Percentiles rank a stretch among this genome's conserved stretches.
These are phyloP conservation scores for Pluvianellus socialis DNA, from an alignment of 2,113 vertebrate genomes.

Conservation along the genomic window DNA sequence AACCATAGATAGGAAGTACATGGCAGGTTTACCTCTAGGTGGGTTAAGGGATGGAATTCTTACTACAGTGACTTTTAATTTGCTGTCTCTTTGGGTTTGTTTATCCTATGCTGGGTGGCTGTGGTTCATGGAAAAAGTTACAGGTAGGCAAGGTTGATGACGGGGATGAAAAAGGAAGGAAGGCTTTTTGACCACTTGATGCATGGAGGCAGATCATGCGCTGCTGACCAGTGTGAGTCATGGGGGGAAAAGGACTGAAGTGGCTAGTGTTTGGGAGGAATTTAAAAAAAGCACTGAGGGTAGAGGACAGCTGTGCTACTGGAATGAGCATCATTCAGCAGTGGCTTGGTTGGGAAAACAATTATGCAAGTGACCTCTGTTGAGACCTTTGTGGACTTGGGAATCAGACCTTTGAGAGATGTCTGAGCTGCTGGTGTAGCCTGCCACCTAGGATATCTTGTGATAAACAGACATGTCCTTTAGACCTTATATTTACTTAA, in stretches of 20 bases:
- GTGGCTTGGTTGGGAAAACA: constrained; percentile 23
- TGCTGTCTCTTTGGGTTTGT: neutral
- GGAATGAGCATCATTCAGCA: neutral
- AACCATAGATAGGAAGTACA: neutral
- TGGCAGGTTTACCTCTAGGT: neutral
- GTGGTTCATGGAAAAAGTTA: constrained; percentile 3
- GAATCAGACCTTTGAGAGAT: constrained; percentile 23
- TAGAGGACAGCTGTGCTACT: neutral
- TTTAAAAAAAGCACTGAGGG: neutral
- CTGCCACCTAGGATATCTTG: neutral
- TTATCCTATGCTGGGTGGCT: neutral
- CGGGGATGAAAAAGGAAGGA: neutral
- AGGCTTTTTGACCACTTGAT: neutral
- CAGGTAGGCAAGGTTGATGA: neutral
- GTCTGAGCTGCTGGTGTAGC: neutral
- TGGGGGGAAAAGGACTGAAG: neutral
- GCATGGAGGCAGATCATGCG: neutral
- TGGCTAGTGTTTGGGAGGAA: neutral
- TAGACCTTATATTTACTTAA: constrained; percentile 53
- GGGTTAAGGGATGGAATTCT: neutral
- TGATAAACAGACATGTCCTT: constrained; percentile 41
- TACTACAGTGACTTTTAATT: neutral
- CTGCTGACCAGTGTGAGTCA: constrained; percentile 6
- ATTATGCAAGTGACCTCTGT: constrained; percentile 40
- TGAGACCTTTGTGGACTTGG: neutral